Conservation (phyloP, 2,113 vertebrate species). For the Mus spicilegus region DNA sequence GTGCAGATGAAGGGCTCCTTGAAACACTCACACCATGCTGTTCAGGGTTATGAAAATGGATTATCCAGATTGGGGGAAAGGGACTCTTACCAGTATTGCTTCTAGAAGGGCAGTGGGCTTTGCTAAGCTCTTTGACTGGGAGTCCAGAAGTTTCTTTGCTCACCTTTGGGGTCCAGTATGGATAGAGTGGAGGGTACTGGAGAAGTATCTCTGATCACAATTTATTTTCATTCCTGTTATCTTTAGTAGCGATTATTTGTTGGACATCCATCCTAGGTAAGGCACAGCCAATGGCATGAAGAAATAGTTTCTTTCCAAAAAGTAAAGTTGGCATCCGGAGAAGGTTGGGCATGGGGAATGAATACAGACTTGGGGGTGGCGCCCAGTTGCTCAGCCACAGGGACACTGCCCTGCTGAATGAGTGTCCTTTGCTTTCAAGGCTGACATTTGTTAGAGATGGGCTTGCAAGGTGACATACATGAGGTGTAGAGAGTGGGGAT, state of each 20-base stretch:
- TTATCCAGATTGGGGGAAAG: not conserved
- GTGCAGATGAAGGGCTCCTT: not conserved
- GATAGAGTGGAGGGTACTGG: not conserved
- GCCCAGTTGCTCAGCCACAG: too few species aligned
- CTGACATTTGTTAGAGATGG: not conserved
- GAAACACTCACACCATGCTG: not conserved
- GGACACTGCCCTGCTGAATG: fast-evolving
- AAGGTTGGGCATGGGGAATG: not conserved
- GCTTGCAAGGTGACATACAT: not conserved
- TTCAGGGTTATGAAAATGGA: not conserved
- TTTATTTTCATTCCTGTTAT: not conserved
- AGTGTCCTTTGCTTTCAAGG: not conserved
- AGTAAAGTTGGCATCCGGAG: not conserved
- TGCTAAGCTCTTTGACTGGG: not conserved
- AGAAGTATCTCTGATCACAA: not conserved
- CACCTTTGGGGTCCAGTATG: not conserved
- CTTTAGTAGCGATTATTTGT: not conserved
- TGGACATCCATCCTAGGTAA: not conserved
- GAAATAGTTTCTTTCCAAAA: slow-evolving; percentile 1
- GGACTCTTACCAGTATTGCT: not conserved
- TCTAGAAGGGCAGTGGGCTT: not conserved
- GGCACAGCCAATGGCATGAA: not conserved
- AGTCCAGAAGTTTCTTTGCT: not conserved
- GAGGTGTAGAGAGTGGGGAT: not conserved
- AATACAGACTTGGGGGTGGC: fast-evolving